Base-by-base conservation (phyloP, 2,113 vertebrate species). In the Eretmochelys imbricata region DNA sequence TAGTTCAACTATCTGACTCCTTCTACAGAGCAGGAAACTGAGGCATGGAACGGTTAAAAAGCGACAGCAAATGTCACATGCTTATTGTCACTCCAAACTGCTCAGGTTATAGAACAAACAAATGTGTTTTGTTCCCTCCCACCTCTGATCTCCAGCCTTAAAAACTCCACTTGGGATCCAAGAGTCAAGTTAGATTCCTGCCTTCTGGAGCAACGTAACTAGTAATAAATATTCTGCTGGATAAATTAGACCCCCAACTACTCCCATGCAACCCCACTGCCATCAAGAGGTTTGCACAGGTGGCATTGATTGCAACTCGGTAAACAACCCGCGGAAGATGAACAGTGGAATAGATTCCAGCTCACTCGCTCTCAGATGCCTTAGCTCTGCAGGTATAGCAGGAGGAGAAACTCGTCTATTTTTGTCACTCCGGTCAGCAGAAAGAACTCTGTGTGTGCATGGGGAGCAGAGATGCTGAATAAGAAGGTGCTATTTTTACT, bases 401-500 rank as follows among this genome's bases (percentile, higher is more conserved):
- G 80, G 25, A 91, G 86, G 62, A 84, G 53, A 78, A 59, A 19
- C 31, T 25, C 24, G 35, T 80, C 48, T 2, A 31, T 42, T 90
- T 80, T 72, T 72, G n/a, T 54, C 75, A 48, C 0, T 48, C 69
- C 80, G 80, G 89, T 81, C 93, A 95, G 95, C 89, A 92, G 6
- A 78, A 84, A 1, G 1, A 51, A 42, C 62, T 87, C 76, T 24
- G 22, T 19, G n/a, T 19, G 42, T 0, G 0, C 31, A 29, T 0
- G 0, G 16, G 48, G 46, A 80, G 65, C 31, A 48, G 80, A 93
- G 80, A 87, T 72, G 95, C 95, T 95, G 95, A 95, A 91, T 84
- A 91, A 84, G 91, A 62, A 93, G 80, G 50, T 31, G 82, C 84
- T 97, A 83, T 93, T 96, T 97, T 92, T 89, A 89, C 65, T 72